Conservation (phyloP, 2,113 vertebrate species). For the Colinus virginianus region DNA sequence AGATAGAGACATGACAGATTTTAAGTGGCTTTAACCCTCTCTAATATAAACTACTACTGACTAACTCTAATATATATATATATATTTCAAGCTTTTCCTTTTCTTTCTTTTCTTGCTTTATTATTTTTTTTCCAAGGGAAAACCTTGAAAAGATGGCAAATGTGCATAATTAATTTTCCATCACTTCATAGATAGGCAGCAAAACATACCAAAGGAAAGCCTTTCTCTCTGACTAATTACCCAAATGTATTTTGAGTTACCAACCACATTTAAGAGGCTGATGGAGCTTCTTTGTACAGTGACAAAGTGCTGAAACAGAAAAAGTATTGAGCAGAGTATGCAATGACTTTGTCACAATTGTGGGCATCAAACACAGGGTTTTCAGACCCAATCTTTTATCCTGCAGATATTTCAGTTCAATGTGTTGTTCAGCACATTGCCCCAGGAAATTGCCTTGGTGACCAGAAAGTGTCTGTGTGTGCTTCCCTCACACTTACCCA, state of each 20-base stretch:
- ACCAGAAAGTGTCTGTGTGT: constrained; percentile 42
- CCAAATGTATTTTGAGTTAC: constrained; percentile 60
- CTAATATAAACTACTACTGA: background rate
- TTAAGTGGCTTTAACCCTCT: background rate
- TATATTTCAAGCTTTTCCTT: background rate
- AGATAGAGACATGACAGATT: background rate
- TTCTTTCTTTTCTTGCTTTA: background rate
- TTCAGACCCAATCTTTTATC: constrained; percentile 61
- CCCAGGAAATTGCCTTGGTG: constrained; percentile 49
- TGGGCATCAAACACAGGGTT: constrained; percentile 61
- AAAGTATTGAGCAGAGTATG: constrained; percentile 40
- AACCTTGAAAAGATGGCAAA: constrained; percentile 25
- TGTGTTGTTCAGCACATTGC: constrained; percentile 59
- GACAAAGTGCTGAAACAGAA: constrained; percentile 61
- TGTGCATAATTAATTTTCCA: background rate
- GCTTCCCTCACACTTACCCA: background rate
- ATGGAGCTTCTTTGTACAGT: constrained; percentile 50
- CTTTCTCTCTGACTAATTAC: constrained; percentile 66
- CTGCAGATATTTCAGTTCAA: constrained; percentile 56
- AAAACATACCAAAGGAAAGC: constrained; percentile 59
- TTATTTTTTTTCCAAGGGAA: background rate
- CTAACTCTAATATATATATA: background rate
- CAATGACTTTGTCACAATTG: constrained; percentile 66
- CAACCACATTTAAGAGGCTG: constrained; percentile 53
- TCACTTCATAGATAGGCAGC: constrained; percentile 27